Evolutionary conservation across 2,888 invertebrate genomes (phyloP).

Genomic region (Macaria notata): DNA sequence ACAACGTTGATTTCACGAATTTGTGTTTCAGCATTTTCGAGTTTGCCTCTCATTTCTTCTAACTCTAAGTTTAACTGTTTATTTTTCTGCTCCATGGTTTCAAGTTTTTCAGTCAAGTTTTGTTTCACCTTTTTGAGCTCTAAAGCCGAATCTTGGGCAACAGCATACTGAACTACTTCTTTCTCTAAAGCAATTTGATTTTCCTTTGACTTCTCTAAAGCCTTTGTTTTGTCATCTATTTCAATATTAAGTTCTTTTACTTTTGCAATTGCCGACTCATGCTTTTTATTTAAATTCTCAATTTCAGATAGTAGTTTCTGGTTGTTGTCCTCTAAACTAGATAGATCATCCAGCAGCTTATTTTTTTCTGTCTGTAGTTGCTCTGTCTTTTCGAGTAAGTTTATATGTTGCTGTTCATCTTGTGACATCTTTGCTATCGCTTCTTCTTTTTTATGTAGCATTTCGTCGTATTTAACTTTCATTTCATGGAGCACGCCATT

Average conservation of each 20-base stretch:
- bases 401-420: conserved; percentile 1
- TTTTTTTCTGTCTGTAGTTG: conserved; percentile 21
- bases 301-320: conserved; percentile 27
- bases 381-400: conserved; percentile 15
- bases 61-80: conserved; percentile 34
- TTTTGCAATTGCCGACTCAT: conserved; percentile 14
- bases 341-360: conserved; percentile 29
- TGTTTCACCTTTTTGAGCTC: conserved; percentile 23
- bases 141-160: neutral
- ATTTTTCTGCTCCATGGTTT: conserved; percentile 30
- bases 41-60: conserved; percentile 29
- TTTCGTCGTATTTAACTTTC: conserved; percentile 3
- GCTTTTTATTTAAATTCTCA: conserved; percentile 17
- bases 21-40: conserved; percentile 29
- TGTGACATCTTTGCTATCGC: conserved; percentile 3
- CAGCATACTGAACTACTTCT: conserved; percentile 14
- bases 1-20: conserved; percentile 34
- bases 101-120: conserved; percentile 29
- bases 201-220: conserved; percentile 17
- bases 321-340: conserved; percentile 31
- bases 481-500: neutral
- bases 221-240: conserved; percentile 13
- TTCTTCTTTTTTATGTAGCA: conserved; percentile 13
- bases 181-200: conserved; percentile 14
- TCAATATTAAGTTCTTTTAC: conserved; percentile 22